phyloP scores from a whole-genome alignment of 1,140 invertebrate species.

The Drosophila saltans region DNA sequence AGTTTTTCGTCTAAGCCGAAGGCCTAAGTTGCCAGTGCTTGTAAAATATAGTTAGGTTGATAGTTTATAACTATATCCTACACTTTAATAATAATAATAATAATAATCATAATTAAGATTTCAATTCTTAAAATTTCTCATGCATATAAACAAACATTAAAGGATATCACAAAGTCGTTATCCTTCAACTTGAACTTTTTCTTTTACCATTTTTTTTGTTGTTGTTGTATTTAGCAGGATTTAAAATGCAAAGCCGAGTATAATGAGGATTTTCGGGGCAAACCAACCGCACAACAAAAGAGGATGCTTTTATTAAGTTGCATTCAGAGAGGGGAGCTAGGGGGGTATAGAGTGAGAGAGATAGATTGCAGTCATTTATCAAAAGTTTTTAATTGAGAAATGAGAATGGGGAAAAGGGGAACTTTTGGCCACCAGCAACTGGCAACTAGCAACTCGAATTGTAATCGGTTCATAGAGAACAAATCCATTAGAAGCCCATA shows the following conservation, averaged over 20 bases:
- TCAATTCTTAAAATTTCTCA: too few relatives aligned
- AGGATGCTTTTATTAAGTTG: conserved; percentile 60
- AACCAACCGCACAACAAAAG: conserved; percentile 42
- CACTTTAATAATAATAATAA: too few relatives aligned
- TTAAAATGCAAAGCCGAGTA: conserved; percentile 41
- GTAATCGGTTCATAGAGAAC: conserved; percentile 2
- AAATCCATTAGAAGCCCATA: conserved; percentile 4
- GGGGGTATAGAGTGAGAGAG: neutral
- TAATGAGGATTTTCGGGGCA: conserved; percentile 51
- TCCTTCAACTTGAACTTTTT: neutral
- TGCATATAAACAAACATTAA: too few relatives aligned
- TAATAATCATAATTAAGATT: too few relatives aligned
- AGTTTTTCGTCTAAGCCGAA: too few relatives aligned
- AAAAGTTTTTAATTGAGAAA: conserved; percentile 29
- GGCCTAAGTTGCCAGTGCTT: too few relatives aligned
- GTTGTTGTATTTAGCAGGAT: conserved; percentile 32
- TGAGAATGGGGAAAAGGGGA: neutral
- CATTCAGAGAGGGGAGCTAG: conserved; percentile 16
- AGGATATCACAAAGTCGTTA: too few relatives aligned
- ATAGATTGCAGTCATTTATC: conserved; percentile 2
- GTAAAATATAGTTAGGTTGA: too few relatives aligned
- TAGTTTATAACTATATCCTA: too few relatives aligned
- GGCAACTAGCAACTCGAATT: neutral
- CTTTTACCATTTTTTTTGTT: neutral
- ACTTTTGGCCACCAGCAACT: neutral